Base-by-base conservation (phyloP, 2,888 invertebrate species). In the Eurytoma californica region DNA sequence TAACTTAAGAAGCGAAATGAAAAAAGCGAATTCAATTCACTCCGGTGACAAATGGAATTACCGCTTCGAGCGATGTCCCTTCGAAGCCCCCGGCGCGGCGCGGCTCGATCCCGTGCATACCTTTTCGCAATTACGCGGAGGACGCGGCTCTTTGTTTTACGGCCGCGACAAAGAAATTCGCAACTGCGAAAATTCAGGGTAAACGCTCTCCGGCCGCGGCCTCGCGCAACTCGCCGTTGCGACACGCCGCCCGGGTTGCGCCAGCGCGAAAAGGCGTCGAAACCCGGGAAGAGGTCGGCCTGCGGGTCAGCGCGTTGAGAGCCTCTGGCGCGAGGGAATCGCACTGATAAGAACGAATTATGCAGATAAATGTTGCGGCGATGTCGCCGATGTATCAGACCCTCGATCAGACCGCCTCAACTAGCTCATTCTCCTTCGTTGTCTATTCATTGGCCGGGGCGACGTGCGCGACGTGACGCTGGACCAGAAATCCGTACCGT, bases 381-480 rank as follows among this genome's bases (percentile, higher is more conserved):
- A 88, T 89, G 88, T 88, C 88, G 88, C 80, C 80, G 82, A 83
- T 81, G 82, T 81, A 81, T 89, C 87, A 88, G 86, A 86, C 86
- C 85, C 88, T 84, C 86, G 80, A 81, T 89, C 87, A 88, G 86
- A 86, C 86, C 85, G 88, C 84, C 86, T 70, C 79, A 81, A 89
- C 89, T 89, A 85, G 86, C 88, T 89, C 88, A 89, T 89, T 89
- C 88, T 87, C 86, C 88, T 88, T 89, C 88, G 89, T 89, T 89
- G 87, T 88, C 87, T 87, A 87, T 87, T 89, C 89, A 89, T 89
- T 89, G 88, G 87, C 88, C 85, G 86, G 86, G 83, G 84, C 87
- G 86, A 88, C 87, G 86, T 88, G 85, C 84, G 85, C 87, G 84
- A 87, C 86, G 86, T 87, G 87, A 87, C 86, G 85, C 85, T 86